These are phyloP conservation scores for Python bivittatus DNA, from an alignment of 2,113 vertebrate species.

Conservation along the genomic window DNA sequence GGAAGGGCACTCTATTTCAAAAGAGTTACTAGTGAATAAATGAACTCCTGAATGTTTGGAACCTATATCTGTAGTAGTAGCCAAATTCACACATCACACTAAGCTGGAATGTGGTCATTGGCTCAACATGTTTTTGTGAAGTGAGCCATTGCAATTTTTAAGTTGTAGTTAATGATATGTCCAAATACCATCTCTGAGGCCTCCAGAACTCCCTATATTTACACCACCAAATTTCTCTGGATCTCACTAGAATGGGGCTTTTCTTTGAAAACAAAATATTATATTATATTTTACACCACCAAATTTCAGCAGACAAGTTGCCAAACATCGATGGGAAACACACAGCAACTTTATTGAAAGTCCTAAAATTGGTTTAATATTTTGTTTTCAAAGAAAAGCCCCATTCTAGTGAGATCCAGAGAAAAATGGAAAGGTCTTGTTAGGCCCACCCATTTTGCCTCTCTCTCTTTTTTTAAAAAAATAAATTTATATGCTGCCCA, in stretches of 20 bases:
- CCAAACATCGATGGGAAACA: neutral
- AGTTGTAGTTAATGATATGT: neutral
- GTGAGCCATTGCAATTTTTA: neutral
- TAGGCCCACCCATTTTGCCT: no score
- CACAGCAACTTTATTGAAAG: neutral
- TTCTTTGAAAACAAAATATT: neutral
- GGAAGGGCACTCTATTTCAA: neutral
- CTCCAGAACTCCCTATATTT: neutral
- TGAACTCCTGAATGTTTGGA: neutral
- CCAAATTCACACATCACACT: neutral
- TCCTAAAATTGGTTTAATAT: neutral
- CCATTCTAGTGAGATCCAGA: no score
- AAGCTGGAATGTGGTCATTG: neutral
- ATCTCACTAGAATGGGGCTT: neutral
- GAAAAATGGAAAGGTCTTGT: no score
- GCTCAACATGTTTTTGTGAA: neutral
- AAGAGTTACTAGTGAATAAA: neutral
- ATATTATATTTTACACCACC: no score
- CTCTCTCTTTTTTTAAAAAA: no score
- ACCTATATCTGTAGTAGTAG: neutral
- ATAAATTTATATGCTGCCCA: no score
- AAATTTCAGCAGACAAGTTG: neutral
- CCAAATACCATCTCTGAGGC: neutral
- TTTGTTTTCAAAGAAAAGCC: neutral
- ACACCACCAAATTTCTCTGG: no score